Evolutionary conservation across 2,888 invertebrate genomes (phyloP), one percentile per base, ranked within the genome.

Genomic region (Diloba caeruleocephala): DNA sequence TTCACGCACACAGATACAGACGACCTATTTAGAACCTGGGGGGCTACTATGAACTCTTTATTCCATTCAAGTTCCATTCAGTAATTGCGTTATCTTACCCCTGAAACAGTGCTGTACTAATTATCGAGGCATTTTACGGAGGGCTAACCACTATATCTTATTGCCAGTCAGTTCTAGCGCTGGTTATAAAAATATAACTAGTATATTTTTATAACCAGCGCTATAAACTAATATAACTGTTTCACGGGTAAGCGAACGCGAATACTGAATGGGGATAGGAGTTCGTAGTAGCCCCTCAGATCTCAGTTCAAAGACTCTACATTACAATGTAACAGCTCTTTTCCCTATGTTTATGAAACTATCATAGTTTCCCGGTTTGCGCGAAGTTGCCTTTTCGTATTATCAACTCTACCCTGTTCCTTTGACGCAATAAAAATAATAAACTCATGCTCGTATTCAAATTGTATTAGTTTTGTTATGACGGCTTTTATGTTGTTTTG

Each of bases 401-500:
- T 34, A 48, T 33, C 42, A 62, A 43, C 38, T 5, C 21, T 12
- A 17, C 15, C 12, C 37, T 7, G 21, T 3, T 21, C 21, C 13
- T 23, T 31, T 10, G 10, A 28, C 52, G 26, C 55, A 13, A 42
- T 53, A 56, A 42, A 46, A 51, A 45, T 25, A 57, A 50, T 43
- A 51, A 62, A 61, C 26, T 42, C 38, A 46, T 51, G 10, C 21
- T 50, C 19, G 39, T 36, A 61, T 61, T 62, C 51, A 61, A 56
- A 61, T 56, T 45, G 41, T 56, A 32, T 61, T 38, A 10, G 55
- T 42, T 45, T 63, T 50, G 45, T 38, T 55, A 13, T 38, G 21
- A 19, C 15, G 8, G 7, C 33, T 38, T 45, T 61, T 34, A 41
- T 43, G 10, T 29, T 25, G 50, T 50, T 45, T 19, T 41, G 3